Evolutionary conservation across 37 sponge, comb jelly and placozoan species (phyloP), one percentile per base, ranked within the genome.

Genomic region (Tethya wilhelma): DNA sequence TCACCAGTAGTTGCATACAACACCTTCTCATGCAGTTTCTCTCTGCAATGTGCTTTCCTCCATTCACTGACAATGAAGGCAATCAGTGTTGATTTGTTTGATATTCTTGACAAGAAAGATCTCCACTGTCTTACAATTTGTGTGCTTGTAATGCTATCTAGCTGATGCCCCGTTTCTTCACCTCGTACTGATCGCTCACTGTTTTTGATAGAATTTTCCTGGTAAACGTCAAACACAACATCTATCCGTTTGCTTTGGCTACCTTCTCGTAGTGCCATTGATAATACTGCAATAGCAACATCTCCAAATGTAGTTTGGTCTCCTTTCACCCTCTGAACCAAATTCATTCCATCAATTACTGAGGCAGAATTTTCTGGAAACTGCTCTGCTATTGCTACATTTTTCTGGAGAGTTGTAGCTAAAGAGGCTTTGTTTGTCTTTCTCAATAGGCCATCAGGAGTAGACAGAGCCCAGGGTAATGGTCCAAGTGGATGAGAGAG

Each of bases 401-500:
- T 69, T 23, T 69, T 69, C 43, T 65, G 66, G 2, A 65, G 36
- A 65, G 36, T 29, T 65, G 33, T 65, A 3, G 66, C 66, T 65
- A 65, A 31, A 3, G 66, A 3, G 20, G 66, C 36, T 65, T 65
- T 65, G 55, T 49, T 65, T 30, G 3, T 29, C 12, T 65, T 62
- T 62, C 63, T 62, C n/a, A 23, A 20, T 29, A 65, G 28, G 34
- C 33, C 36, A 26, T 65, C 7, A 38, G 5, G 28, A 19, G 37
- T 3, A 19, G 5, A 3, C 36, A 65, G 36, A 65, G 37, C 66
- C 69, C 69, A 69, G n/a, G 43, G 69, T 40, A 69, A 69, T 69
- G 69, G 69, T 30, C 69, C 69, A 69, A 40, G 69, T 41, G 69
- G 69, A 69, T 69, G 69, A 40, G 69, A 69, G 25, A 69, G 22